Conservation (phyloP, 2,113 vertebrate genomes). For the Micronisus gabar region DNA sequence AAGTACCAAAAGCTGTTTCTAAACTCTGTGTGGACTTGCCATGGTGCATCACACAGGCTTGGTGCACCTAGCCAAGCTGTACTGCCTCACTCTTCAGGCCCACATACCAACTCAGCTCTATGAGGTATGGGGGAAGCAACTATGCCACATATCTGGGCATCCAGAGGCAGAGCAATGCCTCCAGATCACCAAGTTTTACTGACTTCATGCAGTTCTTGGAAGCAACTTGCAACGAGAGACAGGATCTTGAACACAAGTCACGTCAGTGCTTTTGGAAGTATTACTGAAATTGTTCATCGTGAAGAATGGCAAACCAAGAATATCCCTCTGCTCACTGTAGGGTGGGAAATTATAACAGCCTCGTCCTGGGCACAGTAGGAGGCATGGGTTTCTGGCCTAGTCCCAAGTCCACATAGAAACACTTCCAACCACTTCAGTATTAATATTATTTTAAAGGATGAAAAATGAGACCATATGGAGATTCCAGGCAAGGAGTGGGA, state of each 20-base stretch:
- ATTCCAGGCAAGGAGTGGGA: not conserved
- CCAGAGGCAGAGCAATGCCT: not conserved
- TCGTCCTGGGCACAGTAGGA: not conserved
- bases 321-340: not conserved
- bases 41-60: fast-evolving
- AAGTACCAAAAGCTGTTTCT: not conserved
- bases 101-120: fast-evolving
- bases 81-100: fast-evolving
- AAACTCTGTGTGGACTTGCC: not conserved
- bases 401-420: fast-evolving
- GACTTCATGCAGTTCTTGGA: not conserved
- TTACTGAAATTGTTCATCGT: fast-evolving
- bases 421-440: not conserved
- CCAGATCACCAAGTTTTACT: not conserved
- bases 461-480: not conserved
- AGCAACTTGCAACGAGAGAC: not conserved
- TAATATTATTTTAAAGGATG: not conserved
- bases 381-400: not conserved
- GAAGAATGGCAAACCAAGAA: not conserved
- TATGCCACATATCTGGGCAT: too few species aligned
- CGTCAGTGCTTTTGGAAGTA: not conserved
- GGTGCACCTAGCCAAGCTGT: not conserved
- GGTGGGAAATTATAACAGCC: not conserved
- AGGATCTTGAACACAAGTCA: not conserved
- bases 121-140: fast-evolving